Evolutionary conservation across 2,113 vertebrate species (phyloP).

Genomic region (Strix aluco): DNA sequence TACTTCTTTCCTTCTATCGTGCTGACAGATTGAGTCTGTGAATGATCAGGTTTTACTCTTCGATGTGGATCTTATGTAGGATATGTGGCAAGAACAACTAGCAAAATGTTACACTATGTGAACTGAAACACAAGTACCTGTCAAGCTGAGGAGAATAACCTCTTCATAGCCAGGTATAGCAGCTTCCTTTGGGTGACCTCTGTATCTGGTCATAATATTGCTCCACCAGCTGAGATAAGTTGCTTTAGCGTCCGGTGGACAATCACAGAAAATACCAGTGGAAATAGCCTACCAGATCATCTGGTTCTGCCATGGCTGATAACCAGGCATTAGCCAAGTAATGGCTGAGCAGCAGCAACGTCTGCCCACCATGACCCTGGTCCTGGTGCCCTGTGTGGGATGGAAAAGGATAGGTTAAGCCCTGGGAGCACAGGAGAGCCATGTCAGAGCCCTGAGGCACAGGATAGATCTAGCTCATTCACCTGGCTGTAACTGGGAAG

Average conservation of each 20-base stretch:
- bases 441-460: not conserved
- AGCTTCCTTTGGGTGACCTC: not conserved
- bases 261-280: not conserved
- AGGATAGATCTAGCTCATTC: not conserved
- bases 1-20: not conserved
- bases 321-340: not conserved
- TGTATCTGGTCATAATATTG: not conserved
- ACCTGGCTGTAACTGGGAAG: rapidly evolving
- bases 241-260: not conserved
- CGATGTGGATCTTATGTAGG: not conserved
- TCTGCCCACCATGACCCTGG: not conserved
- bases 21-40: not conserved
- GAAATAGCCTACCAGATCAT: not conserved
- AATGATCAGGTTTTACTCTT: not conserved
- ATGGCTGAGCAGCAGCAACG: not conserved
- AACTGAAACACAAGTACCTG: not conserved
- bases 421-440: rapidly evolving
- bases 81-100: not conserved
- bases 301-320: not conserved
- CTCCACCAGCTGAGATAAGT: not conserved
- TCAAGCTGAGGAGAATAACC: not conserved
- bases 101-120: not conserved
- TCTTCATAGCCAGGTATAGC: not conserved
- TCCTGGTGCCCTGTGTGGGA: not conserved
- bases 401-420: not conserved